Percentiles rank a stretch among this genome's conserved stretches.
phyloP scores from a whole-genome alignment of 2,797 vertebrate genomes.

The Otolemur crassicaudatus region DNA sequence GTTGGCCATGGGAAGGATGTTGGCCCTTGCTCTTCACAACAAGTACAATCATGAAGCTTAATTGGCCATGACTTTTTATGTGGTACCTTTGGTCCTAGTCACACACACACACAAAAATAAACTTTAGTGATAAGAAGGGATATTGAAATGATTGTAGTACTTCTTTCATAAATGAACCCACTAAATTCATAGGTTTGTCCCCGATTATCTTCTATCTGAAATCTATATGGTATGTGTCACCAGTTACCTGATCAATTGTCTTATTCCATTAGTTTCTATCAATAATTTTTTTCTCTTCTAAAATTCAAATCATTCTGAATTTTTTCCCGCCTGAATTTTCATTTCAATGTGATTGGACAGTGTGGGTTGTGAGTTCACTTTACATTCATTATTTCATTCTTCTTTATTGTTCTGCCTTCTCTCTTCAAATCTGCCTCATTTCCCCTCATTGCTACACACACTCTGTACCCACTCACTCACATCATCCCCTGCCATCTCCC shows the following conservation, averaged over 20 bases:
- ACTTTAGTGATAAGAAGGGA: background rate
- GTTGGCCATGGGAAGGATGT: background rate
- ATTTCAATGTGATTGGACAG: background rate
- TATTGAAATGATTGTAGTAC: background rate
- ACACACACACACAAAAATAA: background rate
- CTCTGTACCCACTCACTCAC: accelerated
- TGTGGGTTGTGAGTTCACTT: background rate
- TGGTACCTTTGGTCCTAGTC: background rate
- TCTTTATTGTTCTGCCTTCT: background rate
- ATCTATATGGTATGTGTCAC: background rate
- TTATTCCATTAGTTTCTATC: background rate
- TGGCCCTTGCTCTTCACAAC: background rate
- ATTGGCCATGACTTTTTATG: background rate
- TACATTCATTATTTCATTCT: background rate
- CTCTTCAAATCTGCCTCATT: background rate
- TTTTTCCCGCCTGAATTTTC: background rate
- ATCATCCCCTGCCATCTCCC: background rate
- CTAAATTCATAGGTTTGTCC: background rate
- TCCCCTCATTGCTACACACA: accelerated
- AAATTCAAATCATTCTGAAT: background rate
- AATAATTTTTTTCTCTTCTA: background rate
- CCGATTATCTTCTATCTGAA: background rate
- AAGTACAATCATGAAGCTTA: background rate
- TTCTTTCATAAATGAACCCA: background rate
- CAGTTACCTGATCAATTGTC: background rate